A percentile compares a stretch with the other conserved stretches of the same genome.
These are phyloP conservation scores for Phaethon lepturus DNA, from an alignment of 2,113 vertebrate species.

Conservation along the genomic window DNA sequence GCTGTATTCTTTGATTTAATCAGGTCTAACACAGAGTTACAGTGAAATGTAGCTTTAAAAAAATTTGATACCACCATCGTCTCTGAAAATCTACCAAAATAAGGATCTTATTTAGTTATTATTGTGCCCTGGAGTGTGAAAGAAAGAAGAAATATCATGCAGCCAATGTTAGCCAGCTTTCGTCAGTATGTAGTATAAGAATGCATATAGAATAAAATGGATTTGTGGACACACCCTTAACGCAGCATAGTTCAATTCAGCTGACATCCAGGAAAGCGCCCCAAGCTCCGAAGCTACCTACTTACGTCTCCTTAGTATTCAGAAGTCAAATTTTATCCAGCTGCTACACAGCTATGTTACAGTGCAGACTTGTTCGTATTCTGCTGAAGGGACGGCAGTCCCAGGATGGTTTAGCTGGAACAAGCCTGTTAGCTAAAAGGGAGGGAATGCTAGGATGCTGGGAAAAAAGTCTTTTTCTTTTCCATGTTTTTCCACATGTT, in stretches of 20 bases:
- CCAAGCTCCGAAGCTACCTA: neutral
- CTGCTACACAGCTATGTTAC: neutral
- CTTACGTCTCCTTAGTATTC: neutral
- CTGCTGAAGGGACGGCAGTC: neutral
- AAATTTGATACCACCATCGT: neutral
- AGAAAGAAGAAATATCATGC: neutral
- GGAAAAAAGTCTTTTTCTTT: neutral
- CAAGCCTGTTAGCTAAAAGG: neutral
- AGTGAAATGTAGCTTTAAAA: neutral
- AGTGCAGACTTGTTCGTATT: neutral
- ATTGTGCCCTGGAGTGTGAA: neutral
- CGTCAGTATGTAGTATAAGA: neutral
- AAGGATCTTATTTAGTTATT: neutral
- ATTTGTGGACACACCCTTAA: neutral
- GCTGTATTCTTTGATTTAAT: neutral
- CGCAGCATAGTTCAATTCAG: neutral
- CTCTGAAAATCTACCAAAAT: neutral
- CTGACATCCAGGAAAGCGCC: neutral
- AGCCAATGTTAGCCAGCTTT: neutral
- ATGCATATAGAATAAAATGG: neutral
- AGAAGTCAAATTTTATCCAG: neutral
- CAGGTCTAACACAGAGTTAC: neutral
- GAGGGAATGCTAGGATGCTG: neutral
- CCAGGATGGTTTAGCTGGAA: neutral
- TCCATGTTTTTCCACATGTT: neutral